Evolutionary conservation across 2,113 vertebrate species (phyloP).

Genomic region (Psophia crepitans): DNA sequence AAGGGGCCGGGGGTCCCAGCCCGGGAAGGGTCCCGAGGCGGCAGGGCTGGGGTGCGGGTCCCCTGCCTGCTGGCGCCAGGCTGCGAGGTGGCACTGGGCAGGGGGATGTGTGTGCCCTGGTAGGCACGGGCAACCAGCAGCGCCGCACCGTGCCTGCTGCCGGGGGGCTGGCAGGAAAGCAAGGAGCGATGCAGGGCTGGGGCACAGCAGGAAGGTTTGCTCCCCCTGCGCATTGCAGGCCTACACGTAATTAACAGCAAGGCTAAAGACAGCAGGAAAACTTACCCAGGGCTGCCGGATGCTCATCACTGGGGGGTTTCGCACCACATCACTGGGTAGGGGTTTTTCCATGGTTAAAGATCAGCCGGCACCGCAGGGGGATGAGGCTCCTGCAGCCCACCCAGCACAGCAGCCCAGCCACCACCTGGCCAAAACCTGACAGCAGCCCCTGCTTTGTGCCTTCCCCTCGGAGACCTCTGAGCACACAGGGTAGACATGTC

Average conservation of each 20-base stretch:
- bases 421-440: not conserved
- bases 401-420: not conserved
- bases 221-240: not conserved
- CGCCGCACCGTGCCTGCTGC: not conserved
- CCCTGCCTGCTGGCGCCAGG: not conserved
- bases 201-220: not conserved
- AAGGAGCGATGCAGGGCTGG: not conserved
- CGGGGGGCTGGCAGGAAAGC: not conserved
- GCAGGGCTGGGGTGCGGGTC: not conserved
- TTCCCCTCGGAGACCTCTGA: not conserved
- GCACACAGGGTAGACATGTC: not conserved
- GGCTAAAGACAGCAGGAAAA: not conserved
- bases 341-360: not conserved
- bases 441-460: not conserved
- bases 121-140: not conserved
- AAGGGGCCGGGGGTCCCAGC: not conserved
- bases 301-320: not conserved
- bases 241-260: not conserved
- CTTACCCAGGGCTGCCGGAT: not conserved
- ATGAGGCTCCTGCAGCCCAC: not conserved
- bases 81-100: not conserved
- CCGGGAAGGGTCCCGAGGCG: not conserved
- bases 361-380: fast-evolving
- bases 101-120: fast-evolving
- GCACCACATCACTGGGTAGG: not conserved